A percentile compares a stretch with the other conserved stretches of the same genome.
These are phyloP conservation scores for Anoura caudifer DNA, from an alignment of 2,113 vertebrate genomes.

Conservation along the genomic window DNA sequence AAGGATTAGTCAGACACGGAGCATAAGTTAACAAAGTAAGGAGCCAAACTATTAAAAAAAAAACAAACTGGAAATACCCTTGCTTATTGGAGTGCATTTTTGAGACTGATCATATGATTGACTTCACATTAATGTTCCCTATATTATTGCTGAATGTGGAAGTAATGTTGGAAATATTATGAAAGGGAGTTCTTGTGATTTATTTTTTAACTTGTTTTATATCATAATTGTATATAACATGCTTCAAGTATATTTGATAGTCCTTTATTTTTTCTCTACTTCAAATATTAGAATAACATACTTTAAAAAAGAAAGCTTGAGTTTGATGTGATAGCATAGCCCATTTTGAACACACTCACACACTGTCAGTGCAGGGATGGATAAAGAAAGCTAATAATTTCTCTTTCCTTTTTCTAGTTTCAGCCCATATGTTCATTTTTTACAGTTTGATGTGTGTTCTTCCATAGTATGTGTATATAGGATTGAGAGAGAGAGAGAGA, in stretches of 20 bases:
- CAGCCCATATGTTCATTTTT: background rate
- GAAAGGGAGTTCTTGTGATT: background rate
- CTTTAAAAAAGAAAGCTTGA: no score
- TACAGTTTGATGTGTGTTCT: background rate
- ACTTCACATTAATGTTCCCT: background rate
- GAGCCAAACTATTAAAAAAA: background rate
- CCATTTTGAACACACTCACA: no score
- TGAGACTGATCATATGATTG: background rate
- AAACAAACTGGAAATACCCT: background rate
- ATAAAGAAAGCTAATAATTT: conserved; percentile 13
- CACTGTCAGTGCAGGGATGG: background rate
- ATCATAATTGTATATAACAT: conserved; percentile 9
- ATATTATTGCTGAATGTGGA: conserved; percentile 16
- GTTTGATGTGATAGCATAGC: no score
- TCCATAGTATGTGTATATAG: background rate
- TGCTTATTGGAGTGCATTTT: background rate
- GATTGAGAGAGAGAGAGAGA: background rate
- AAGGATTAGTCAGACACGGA: conserved; percentile 3
- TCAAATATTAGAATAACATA: background rate
- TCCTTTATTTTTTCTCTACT: background rate
- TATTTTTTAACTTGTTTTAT: background rate
- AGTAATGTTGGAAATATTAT: conserved; percentile 8
- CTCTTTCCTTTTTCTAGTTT: background rate
- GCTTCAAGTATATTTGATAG: background rate
- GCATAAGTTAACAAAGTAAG: background rate